Evolutionary conservation across 2,888 invertebrate species (phyloP), one percentile per base, ranked within the genome.

Genomic region (Lepidocyrtinus sp.): DNA sequence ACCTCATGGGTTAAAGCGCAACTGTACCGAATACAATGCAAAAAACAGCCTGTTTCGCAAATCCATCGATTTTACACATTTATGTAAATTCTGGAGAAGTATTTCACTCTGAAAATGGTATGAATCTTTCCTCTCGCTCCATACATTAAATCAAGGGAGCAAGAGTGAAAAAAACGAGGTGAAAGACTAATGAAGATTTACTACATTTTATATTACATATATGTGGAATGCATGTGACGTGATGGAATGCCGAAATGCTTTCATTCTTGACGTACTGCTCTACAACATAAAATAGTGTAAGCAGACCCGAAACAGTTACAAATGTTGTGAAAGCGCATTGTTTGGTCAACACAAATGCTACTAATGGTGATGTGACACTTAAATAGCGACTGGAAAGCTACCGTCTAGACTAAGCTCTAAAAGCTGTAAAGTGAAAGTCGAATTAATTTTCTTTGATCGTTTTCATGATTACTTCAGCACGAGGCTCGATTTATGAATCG

Each of bases 401-500:
- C 55, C n/a, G n/a, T n/a, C n/a, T n/a, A n/a, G n/a, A n/a, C n/a
- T n/a, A n/a, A n/a, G n/a, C n/a, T n/a, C n/a, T n/a, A n/a, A n/a
- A n/a, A n/a, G n/a, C n/a, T n/a, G n/a, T n/a, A n/a, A n/a, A n/a
- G 17, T 55, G 55, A 55, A n/a, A 55, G 55, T 55, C 55, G 59
- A 22, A 59, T 70, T 71, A 71, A 71, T 71, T 62, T 62, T n/a
- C 21, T 2, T 21, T 63, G 45, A 21, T 45, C 22, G 62, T 72
- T 62, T 15, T 36, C 25, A 64, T 50, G 73, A 73, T 73, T 64
- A 73, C 26, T 64, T 73, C 50, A 64, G 64, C 55, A 46, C 64
- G 50, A 50, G 36, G 36, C 50, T 15, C 50, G 19, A 46, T 73
- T 55, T 45, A 46, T 15, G 26, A 64, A 25, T 62, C 64, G 17